phyloP scores from a whole-genome alignment of 1,140 invertebrate species.

The Polypedilum vanderplanki region DNA sequence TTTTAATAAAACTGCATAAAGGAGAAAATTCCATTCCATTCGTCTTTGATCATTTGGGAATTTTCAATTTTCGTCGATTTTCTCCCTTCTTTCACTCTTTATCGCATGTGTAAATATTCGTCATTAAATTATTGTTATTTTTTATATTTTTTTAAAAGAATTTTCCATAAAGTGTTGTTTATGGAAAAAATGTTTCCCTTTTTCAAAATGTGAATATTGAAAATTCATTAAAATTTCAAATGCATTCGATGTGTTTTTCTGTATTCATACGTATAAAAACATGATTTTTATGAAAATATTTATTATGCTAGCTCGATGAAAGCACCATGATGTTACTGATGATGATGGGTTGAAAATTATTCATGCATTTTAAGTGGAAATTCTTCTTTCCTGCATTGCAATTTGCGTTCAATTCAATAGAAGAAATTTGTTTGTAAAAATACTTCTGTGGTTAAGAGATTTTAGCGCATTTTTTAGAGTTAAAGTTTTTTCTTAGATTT shows the following conservation, averaged over 20 bases:
- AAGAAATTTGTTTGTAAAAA: too few species aligned
- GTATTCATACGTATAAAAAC: neutral
- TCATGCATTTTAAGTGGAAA: neutral
- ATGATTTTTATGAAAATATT: neutral
- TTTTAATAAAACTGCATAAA: neutral
- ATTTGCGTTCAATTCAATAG: neutral
- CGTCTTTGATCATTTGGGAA: neutral
- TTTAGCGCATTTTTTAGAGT: too few species aligned
- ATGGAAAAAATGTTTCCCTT: neutral
- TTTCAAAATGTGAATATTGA: neutral
- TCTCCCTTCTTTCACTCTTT: neutral
- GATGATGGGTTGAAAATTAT: neutral
- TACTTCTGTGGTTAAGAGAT: too few species aligned
- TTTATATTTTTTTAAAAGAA: neutral
- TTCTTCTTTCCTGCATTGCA: neutral
- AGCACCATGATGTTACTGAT: neutral
- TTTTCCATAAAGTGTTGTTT: neutral
- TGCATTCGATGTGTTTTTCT: neutral
- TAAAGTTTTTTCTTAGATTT: too few species aligned
- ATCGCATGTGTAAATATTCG: neutral
- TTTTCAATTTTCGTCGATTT: neutral
- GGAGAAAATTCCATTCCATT: neutral
- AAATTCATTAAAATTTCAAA: conserved; percentile 8
- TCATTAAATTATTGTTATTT: conserved; percentile 1
- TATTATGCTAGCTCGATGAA: neutral